These are phyloP conservation scores for Hydrozoanthus gracilis DNA, from an alignment of 92 coral and sea anemone genomes.

Conservation along the genomic window DNA sequence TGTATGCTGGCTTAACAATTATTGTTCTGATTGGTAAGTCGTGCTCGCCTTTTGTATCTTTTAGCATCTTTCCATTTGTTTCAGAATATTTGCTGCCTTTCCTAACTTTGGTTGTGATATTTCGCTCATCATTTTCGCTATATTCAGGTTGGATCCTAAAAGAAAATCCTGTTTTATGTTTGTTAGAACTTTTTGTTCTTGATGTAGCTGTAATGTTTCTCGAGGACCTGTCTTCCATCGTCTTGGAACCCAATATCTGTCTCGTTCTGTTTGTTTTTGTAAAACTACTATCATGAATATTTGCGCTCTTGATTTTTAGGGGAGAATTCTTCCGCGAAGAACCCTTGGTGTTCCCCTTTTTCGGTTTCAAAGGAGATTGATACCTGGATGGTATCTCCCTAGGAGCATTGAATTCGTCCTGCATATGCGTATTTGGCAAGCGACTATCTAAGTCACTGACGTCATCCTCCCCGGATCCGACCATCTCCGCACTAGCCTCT, in stretches of 20 bases:
- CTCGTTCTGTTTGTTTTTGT: too few species aligned
- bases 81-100: neutral
- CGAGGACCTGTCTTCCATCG: too few species aligned
- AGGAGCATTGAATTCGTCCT: neutral
- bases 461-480: conserved; percentile 21
- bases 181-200: neutral
- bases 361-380: neutral
- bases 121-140: neutral
- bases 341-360: neutral
- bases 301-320: too few species aligned
- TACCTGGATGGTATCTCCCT: neutral
- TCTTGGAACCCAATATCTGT: too few species aligned
- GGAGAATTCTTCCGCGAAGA: neutral
- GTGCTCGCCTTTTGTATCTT: neutral
- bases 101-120: neutral
- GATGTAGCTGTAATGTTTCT: neutral
- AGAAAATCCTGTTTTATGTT: neutral
- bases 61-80: neutral
- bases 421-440: too few species aligned
- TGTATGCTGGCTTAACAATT: neutral
- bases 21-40: neutral
- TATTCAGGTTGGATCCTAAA: neutral
- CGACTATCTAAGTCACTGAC: neutral
- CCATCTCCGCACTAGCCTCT: conserved; percentile 2
- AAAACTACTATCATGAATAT: too few species aligned